Percentiles rank a stretch among this genome's conserved stretches.
Conservation (phyloP, 1,140 invertebrate genomes). For the Nylanderia fulva region DNA sequence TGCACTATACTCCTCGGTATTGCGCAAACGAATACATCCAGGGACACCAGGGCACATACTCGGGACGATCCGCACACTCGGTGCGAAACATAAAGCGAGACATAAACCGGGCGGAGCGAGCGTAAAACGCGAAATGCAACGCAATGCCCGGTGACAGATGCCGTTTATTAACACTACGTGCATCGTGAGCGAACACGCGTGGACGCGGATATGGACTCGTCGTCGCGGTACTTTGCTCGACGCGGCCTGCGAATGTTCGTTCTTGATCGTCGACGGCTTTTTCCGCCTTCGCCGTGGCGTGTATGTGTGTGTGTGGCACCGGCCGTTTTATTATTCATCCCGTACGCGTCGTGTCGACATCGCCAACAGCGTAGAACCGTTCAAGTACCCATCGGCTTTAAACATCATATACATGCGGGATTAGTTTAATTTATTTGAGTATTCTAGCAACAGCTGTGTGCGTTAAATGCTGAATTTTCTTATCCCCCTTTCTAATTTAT, state of each 20-base stretch:
- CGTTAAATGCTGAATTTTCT: neutral
- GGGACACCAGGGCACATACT: neutral
- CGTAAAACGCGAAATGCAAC: constrained; percentile 83
- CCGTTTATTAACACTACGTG: constrained; percentile 81
- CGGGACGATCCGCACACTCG: constrained; percentile 73
- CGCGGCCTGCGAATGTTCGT: constrained; percentile 54
- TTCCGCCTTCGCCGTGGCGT: neutral
- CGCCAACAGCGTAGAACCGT: constrained; percentile 4
- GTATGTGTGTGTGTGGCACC: no score
- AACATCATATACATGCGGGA: constrained; percentile 28
- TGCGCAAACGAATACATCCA: constrained; percentile 62
- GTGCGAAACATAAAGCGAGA: constrained; percentile 84
- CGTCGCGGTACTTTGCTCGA: constrained; percentile 8
- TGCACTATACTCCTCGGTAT: constrained; percentile 50
- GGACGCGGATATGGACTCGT: constrained; percentile 10
- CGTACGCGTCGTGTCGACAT: neutral
- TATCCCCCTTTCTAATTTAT: neutral
- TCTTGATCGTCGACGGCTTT: constrained; percentile 27
- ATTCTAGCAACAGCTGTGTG: neutral
- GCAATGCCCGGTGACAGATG: constrained; percentile 83
- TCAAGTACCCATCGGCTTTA: neutral
- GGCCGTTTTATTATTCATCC: constrained; percentile 68
- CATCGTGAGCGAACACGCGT: no score
- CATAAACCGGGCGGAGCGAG: constrained; percentile 79
- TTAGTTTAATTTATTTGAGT: constrained; percentile 54